A percentile compares a stretch with the other conserved stretches of the same genome.
Conservation (phyloP, 1,140 invertebrate genomes). For the Macrobrachium rosenbergii region DNA sequence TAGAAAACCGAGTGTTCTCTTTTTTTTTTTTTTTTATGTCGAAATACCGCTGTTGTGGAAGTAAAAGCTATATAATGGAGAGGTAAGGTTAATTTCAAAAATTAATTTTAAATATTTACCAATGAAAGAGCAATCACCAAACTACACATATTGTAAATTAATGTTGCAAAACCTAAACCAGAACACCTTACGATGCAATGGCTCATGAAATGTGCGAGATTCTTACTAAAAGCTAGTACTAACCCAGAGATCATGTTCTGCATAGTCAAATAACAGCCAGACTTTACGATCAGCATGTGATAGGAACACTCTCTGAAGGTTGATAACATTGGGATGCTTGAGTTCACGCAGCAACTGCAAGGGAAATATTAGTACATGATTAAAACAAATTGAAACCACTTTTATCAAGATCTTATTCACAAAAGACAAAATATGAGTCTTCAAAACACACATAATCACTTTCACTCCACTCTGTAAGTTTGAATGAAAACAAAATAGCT, state of each 20-base stretch:
- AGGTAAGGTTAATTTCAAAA: too few relatives aligned
- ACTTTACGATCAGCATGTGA: conserved; percentile 98
- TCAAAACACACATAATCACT: background rate
- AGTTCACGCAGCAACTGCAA: conserved; percentile 94
- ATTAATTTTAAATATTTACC: too few relatives aligned
- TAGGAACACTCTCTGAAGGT: conserved; percentile 95
- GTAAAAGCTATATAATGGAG: too few relatives aligned
- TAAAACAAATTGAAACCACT: too few relatives aligned
- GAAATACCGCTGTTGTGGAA: too few relatives aligned
- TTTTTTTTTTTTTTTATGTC: too few relatives aligned
- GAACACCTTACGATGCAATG: too few relatives aligned
- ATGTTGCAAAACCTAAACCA: too few relatives aligned
- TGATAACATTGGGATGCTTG: conserved; percentile 98
- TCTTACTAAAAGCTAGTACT: conserved; percentile 55
- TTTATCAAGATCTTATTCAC: too few relatives aligned
- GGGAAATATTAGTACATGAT: conserved; percentile 53
- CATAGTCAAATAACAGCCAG: conserved; percentile 98
- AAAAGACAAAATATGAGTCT: background rate
- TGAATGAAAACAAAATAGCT: background rate
- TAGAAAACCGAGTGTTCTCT: too few relatives aligned
- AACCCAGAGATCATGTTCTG: conserved; percentile 99
- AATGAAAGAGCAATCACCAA: too few relatives aligned
- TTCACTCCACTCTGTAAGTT: conserved; percentile 22
- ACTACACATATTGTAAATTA: too few relatives aligned
- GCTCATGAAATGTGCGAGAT: background rate